phyloP scores from a whole-genome alignment of 2,113 vertebrate species.

The Mobula hypostoma region DNA sequence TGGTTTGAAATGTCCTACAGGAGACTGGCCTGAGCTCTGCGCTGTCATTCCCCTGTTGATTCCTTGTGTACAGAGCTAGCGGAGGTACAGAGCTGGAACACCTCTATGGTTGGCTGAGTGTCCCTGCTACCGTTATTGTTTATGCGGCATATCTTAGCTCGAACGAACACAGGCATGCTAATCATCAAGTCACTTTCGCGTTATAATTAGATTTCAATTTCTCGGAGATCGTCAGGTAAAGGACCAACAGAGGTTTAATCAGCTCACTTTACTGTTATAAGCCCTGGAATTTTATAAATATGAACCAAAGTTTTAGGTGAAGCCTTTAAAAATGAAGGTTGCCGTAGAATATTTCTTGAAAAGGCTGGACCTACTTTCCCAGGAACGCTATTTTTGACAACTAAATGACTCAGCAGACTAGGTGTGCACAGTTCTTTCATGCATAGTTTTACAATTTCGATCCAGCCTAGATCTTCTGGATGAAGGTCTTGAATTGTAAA shows the following conservation, averaged over 20 bases:
- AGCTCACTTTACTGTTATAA: not conserved
- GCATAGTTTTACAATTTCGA: not conserved
- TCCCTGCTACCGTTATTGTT: not conserved
- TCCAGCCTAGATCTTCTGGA: not conserved
- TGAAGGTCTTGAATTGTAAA: not conserved
- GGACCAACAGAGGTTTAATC: not conserved
- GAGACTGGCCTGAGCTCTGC: too few relatives aligned
- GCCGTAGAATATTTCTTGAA: not conserved
- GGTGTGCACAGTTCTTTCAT: not conserved
- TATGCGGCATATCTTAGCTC: not conserved
- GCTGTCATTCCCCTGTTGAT: conserved; percentile 8
- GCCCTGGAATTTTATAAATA: too few relatives aligned
- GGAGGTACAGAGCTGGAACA: not conserved
- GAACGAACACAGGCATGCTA: not conserved
- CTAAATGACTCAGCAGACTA: not conserved
- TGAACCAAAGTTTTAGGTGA: not conserved
- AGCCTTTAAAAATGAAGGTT: not conserved
- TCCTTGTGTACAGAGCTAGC: not conserved
- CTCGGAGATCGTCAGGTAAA: not conserved
- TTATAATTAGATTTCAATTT: not conserved
- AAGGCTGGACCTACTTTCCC: not conserved
- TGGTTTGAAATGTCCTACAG: not conserved
- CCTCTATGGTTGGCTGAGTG: not conserved
- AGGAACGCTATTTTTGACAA: not conserved
- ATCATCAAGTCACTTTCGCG: not conserved